Evolutionary conservation across 1,140 invertebrate species (phyloP).

Genomic region (Patella vulgata): DNA sequence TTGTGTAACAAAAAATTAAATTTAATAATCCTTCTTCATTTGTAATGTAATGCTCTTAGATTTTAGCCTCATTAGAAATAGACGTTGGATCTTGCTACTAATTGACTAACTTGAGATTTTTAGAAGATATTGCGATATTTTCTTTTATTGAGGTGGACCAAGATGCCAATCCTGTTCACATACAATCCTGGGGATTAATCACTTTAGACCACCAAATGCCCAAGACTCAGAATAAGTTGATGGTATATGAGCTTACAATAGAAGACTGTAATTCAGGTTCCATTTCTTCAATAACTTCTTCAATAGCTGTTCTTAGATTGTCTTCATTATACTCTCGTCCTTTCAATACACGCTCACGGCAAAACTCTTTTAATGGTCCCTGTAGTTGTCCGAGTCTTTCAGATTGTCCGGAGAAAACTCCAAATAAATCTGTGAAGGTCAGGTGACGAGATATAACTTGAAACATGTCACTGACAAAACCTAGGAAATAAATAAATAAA

Average conservation of each 20-base stretch:
- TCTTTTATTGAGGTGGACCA: too few species aligned
- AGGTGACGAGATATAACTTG: constrained; percentile 56
- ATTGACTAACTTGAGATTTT: too few species aligned
- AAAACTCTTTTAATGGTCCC: constrained; percentile 56
- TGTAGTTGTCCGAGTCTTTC: constrained; percentile 51
- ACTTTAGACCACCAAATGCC: too few species aligned
- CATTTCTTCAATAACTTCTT: constrained; percentile 36
- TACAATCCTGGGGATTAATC: too few species aligned
- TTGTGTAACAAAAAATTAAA: too few species aligned
- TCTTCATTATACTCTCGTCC: constrained; percentile 46
- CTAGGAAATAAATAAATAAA: constrained; percentile 51
- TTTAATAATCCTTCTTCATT: too few species aligned
- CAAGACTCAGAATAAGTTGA: too few species aligned
- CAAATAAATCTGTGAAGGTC: constrained; percentile 67
- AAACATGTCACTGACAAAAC: constrained; percentile 54
- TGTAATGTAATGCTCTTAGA: too few species aligned
- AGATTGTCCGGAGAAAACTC: constrained; percentile 65
- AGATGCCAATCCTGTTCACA: too few species aligned
- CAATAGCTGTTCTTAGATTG: constrained; percentile 45
- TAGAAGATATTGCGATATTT: too few species aligned
- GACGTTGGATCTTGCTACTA: too few species aligned
- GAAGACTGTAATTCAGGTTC: constrained; percentile 31
- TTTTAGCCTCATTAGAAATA: too few species aligned
- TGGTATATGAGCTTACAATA: constrained; percentile 33
- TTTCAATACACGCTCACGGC: constrained; percentile 53